Conservation (phyloP, 2,797 vertebrate genomes). For the Pangasius mekongensis region DNA sequence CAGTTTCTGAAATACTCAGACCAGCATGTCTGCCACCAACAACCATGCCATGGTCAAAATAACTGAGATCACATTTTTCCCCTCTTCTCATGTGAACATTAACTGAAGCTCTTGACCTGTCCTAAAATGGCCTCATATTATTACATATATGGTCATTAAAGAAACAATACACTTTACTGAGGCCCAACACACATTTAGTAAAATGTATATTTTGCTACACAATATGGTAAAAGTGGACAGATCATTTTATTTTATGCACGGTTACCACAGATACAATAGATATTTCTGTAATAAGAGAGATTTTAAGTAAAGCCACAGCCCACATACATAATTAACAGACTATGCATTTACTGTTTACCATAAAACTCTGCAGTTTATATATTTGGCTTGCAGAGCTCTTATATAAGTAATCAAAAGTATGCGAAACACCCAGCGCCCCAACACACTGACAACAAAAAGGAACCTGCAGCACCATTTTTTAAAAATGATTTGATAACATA, state of each 20-base stretch:
- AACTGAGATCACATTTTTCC: not conserved
- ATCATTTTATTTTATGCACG: not conserved
- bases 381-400: too few species aligned
- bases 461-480: too few species aligned
- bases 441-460: too few species aligned
- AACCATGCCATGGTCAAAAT: not conserved
- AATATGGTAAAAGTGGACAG: too few species aligned
- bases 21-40: not conserved
- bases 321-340: not conserved
- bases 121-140: too few species aligned
- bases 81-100: not conserved
- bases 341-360: not conserved
- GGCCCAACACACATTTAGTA: too few species aligned
- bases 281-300: not conserved
- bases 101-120: not conserved
- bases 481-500: too few species aligned
- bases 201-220: too few species aligned
- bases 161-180: too few species aligned
- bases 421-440: too few species aligned
- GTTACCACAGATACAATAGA: not conserved
- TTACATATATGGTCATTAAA: too few species aligned
- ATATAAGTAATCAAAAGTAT: too few species aligned
- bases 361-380: not conserved
- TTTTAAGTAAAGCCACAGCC: not conserved
- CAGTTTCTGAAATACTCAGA: not conserved